Percentiles rank a stretch among this genome's conserved stretches.
Evolutionary conservation across 2,888 invertebrate genomes (phyloP).

Genomic region (Agrochola macilenta): DNA sequence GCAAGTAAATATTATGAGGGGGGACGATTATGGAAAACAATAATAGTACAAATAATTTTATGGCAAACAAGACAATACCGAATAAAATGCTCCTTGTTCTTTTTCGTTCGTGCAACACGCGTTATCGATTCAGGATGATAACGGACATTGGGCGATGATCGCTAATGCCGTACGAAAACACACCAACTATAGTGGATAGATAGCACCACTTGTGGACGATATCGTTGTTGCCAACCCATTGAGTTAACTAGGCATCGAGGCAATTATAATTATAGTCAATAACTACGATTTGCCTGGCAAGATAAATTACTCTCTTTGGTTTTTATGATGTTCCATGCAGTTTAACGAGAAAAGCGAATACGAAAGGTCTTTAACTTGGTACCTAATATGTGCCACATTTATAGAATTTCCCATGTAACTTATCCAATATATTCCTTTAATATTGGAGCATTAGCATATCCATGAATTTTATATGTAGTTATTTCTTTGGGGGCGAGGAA

Average conservation of each 20-base stretch:
- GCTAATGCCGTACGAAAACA: neutral
- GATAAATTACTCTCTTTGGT: neutral
- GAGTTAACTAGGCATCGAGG: neutral
- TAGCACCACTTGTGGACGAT: neutral
- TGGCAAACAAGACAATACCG: too few relatives aligned
- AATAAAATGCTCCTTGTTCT: too few relatives aligned
- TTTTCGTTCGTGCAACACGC: too few relatives aligned
- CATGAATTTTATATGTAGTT: conserved; percentile 64
- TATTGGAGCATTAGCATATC: conserved; percentile 62
- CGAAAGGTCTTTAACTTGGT: conserved; percentile 3
- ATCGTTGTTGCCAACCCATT: neutral
- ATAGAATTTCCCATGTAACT: conserved; percentile 22
- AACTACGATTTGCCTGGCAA: neutral
- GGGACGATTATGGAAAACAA: too few relatives aligned
- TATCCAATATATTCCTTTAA: conserved; percentile 56
- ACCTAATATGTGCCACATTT: conserved; percentile 1
- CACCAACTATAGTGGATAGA: neutral
- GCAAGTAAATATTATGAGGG: too few relatives aligned
- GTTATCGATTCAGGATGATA: neutral
- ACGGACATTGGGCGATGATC: neutral
- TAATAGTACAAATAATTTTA: too few relatives aligned
- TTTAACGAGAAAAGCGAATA: conserved; percentile 11
- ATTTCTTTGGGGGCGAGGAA: conserved; percentile 36
- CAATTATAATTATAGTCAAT: neutral
- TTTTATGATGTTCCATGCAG: neutral